Evolutionary conservation across 2,113 vertebrate species (phyloP).

Genomic region (Silurus asotus): DNA sequence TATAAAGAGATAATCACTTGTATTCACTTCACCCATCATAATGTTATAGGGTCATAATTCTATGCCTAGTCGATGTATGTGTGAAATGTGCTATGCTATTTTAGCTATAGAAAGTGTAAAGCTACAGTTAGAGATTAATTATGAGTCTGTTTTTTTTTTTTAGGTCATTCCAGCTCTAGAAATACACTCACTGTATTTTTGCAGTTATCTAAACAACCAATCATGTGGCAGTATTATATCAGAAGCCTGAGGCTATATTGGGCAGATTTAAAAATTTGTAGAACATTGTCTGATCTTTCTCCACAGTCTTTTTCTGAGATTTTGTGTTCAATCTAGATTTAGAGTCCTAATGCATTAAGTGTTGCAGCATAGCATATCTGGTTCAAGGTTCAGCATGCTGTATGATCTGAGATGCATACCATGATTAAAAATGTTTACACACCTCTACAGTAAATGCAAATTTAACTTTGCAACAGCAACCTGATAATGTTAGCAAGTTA

Average conservation of each 20-base stretch:
- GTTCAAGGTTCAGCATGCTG: background rate
- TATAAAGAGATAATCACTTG: no score
- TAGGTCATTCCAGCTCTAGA: background rate
- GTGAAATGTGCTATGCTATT: background rate
- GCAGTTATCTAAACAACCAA: background rate
- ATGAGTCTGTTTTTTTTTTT: background rate
- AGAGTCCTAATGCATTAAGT: background rate
- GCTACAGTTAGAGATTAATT: background rate
- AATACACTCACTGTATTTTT: background rate
- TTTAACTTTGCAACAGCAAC: background rate
- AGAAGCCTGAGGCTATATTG: background rate
- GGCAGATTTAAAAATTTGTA: background rate
- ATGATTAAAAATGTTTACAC: background rate
- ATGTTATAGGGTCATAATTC: no score
- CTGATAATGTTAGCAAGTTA: background rate
- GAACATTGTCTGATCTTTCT: background rate
- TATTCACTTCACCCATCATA: no score
- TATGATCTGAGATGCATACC: background rate
- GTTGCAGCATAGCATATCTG: background rate
- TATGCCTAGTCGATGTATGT: background rate
- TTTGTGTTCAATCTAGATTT: background rate
- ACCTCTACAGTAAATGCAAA: background rate
- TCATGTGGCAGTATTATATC: background rate
- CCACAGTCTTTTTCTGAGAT: background rate
- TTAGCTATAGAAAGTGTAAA: background rate